phyloP scores from a whole-genome alignment of 2,888 invertebrate genomes.

The Melikaiella ostensackeni region DNA sequence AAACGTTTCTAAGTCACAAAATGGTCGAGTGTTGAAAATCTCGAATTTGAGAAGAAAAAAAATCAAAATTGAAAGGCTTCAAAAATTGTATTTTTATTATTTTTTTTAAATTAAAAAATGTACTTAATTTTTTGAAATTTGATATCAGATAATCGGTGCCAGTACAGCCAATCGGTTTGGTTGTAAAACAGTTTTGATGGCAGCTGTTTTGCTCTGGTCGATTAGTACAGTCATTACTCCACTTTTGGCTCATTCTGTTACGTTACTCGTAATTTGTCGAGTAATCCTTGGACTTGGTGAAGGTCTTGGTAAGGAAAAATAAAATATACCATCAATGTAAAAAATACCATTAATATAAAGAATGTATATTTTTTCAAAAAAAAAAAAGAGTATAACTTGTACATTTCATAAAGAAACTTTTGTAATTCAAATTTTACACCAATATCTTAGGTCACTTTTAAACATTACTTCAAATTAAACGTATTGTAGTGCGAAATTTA shows the following conservation, averaged over 20 bases:
- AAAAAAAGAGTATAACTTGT: not conserved
- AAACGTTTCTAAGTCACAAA: no score
- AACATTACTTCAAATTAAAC: not conserved
- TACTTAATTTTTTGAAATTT: constrained; percentile 33
- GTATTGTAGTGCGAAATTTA: not conserved
- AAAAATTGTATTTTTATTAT: no score
- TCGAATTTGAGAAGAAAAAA: no score
- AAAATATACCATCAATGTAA: not conserved
- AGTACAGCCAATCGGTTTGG: constrained; percentile 84
- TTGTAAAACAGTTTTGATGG: constrained; percentile 83
- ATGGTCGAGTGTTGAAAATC: no score
- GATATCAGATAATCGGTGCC: constrained; percentile 81
- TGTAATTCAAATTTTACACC: not conserved
- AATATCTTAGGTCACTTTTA: no score
- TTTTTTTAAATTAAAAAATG: not conserved
- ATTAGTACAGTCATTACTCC: constrained; percentile 85
- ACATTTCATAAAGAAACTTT: no score
- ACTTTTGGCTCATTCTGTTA: constrained; percentile 82
- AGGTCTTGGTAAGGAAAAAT: constrained; percentile 81
- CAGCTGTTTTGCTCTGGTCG: constrained; percentile 86
- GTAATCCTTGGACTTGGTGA: constrained; percentile 86
- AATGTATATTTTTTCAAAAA: not conserved
- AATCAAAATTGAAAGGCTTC: no score
- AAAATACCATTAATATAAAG: no score
- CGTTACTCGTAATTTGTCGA: constrained; percentile 82